A percentile compares a stretch with the other conserved stretches of the same genome.
phyloP scores from a whole-genome alignment of 2,797 vertebrate genomes.

The Paedocypris micromegethes region DNA sequence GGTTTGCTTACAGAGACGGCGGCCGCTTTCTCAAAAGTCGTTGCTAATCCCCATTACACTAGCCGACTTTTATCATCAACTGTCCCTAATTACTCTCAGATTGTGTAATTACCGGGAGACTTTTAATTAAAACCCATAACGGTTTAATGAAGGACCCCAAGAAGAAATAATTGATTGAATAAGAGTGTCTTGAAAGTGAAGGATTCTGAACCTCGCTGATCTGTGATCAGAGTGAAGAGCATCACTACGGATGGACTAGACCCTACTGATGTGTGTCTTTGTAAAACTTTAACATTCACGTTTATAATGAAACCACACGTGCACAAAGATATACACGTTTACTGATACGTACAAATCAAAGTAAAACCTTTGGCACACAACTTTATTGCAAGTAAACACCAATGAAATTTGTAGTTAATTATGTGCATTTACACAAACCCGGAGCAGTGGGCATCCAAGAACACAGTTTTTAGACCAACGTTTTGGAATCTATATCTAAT shows the following conservation, averaged over 20 bases:
- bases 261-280: neutral
- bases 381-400: too few relatives aligned
- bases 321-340: too few relatives aligned
- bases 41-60: slow-evolving; percentile 49
- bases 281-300: too few relatives aligned
- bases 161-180: slow-evolving; percentile 41
- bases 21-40: slow-evolving; percentile 42
- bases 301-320: too few relatives aligned
- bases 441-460: too few relatives aligned
- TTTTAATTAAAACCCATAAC: slow-evolving; percentile 49
- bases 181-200: slow-evolving; percentile 36
- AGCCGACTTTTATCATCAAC: slow-evolving; percentile 49
- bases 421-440: too few relatives aligned
- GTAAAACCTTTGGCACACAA: too few relatives aligned
- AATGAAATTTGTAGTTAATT: too few relatives aligned
- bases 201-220: slow-evolving; percentile 20
- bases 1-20: slow-evolving; percentile 37
- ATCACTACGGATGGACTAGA: neutral
- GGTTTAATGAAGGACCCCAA: slow-evolving; percentile 40
- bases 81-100: slow-evolving; percentile 47
- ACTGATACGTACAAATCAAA: too few relatives aligned
- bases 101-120: slow-evolving; percentile 49
- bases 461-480: too few relatives aligned
- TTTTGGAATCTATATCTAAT: too few relatives aligned
- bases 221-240: slow-evolving; percentile 1